These are phyloP conservation scores for Leptobrachium leishanense DNA, from an alignment of 2,113 vertebrate species.

Conservation along the genomic window DNA sequence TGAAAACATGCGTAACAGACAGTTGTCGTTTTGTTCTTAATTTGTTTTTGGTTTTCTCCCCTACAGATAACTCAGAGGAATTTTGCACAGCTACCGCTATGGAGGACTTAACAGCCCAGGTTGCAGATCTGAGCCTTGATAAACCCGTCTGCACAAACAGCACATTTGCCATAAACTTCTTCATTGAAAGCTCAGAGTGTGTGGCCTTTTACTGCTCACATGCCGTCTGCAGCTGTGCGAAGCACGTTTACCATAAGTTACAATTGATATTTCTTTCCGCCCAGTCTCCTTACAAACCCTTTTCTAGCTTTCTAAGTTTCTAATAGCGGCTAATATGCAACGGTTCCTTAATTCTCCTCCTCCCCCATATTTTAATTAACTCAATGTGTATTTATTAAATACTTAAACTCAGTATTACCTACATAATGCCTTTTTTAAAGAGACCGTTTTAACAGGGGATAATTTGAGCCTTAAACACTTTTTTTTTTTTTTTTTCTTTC, in stretches of 20 bases:
- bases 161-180: constrained; percentile 76
- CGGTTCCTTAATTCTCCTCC: too few species aligned
- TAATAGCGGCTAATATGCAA: constrained; percentile 79
- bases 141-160: constrained; percentile 78
- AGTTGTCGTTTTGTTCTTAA: too few species aligned
- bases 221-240: constrained; percentile 71
- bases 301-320: constrained; percentile 80
- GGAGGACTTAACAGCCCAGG: constrained; percentile 78
- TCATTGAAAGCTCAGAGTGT: constrained; percentile 67
- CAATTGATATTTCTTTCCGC: constrained; percentile 64
- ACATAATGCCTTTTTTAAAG: constrained; percentile 79
- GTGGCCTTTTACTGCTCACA: constrained; percentile 67
- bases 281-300: constrained; percentile 54
- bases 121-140: constrained; percentile 83
- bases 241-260: constrained; percentile 77
- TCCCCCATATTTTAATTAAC: constrained; percentile 63
- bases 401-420: constrained; percentile 85
- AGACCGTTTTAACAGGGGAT: constrained; percentile 78
- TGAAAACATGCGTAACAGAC: too few species aligned
- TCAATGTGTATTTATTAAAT: constrained; percentile 83
- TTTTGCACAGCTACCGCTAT: constrained; percentile 84
- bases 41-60: constrained; percentile 58
- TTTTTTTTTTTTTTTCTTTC: constrained; percentile 74
- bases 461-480: constrained; percentile 83
- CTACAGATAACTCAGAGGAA: constrained; percentile 83